Evolutionary conservation across 2,797 vertebrate genomes (phyloP).

Genomic region (Sebastes diaconus): DNA sequence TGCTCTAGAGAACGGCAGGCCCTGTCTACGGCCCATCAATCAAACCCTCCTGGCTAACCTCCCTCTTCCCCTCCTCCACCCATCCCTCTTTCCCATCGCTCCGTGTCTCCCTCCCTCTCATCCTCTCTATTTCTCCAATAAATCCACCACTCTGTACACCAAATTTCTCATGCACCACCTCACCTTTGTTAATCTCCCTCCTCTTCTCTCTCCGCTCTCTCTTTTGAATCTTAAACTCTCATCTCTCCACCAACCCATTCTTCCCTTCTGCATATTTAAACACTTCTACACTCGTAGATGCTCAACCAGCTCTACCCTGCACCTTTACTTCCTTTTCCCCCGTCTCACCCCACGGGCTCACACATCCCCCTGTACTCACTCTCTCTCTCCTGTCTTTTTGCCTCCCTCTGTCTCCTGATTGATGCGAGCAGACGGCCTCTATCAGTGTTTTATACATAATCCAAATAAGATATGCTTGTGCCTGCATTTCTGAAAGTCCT

Average conservation of each 20-base stretch:
- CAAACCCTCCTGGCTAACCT: conserved; percentile 44
- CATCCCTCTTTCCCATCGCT: conserved; percentile 14
- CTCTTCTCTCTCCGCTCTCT: conserved; percentile 21
- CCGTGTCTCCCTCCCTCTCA: conserved; percentile 26
- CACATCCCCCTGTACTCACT: neutral
- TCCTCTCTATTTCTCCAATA: conserved; percentile 45
- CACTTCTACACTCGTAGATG: conserved; percentile 23
- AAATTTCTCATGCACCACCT: conserved; percentile 64
- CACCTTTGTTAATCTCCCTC: conserved; percentile 69
- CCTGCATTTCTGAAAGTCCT: conserved; percentile 76
- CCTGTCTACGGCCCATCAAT: conserved; percentile 72
- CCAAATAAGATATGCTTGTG: conserved; percentile 81
- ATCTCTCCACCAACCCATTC: conserved; percentile 44
- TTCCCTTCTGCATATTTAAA: conserved; percentile 60
- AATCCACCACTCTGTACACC: conserved; percentile 43
- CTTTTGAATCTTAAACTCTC: conserved; percentile 63
- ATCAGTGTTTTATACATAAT: conserved; percentile 82
- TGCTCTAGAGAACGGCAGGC: conserved; percentile 62
- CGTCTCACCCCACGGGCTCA: conserved; percentile 12
- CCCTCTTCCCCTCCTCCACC: neutral
- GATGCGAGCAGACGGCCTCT: conserved; percentile 71
- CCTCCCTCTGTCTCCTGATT: conserved; percentile 57
- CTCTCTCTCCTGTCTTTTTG: neutral
- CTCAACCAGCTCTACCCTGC: conserved; percentile 9
- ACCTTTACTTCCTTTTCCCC: conserved; percentile 22